Conservation (phyloP, 2,113 vertebrate species). For the Trichechus manatus region DNA sequence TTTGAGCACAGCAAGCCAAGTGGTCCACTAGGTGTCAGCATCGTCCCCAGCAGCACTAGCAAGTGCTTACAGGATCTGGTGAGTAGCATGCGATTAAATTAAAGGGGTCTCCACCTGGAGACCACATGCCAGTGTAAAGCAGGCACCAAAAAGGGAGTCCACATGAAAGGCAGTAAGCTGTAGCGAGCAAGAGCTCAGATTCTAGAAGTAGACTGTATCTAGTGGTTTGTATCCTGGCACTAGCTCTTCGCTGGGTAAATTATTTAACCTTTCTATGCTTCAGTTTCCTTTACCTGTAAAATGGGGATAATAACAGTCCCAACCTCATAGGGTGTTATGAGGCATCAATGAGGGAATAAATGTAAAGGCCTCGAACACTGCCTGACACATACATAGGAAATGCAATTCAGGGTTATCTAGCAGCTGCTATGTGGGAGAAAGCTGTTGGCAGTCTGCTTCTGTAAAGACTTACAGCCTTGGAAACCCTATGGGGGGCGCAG, state of each 20-base stretch:
- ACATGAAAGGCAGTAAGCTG: neutral
- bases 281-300: neutral
- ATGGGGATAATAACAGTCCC: neutral
- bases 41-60: neutral
- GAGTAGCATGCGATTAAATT: neutral
- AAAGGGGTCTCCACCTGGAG: neutral
- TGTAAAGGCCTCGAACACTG: neutral
- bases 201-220: neutral
- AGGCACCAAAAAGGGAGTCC: neutral
- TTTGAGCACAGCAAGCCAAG: neutral
- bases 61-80: neutral
- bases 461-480: too few species aligned
- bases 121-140: neutral
- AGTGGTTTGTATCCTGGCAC: neutral
- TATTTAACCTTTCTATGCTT: neutral
- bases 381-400: too few species aligned
- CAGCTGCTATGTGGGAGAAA: too few species aligned
- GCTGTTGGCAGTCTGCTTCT: too few species aligned
- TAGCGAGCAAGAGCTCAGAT: neutral
- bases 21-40: neutral
- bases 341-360: neutral
- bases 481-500: too few species aligned
- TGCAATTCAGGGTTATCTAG: neutral
- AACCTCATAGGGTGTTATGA: neutral
- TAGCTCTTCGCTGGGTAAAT: neutral